Evolutionary conservation across 2,113 vertebrate genomes (phyloP).

Genomic region (Rhombomys opimus): DNA sequence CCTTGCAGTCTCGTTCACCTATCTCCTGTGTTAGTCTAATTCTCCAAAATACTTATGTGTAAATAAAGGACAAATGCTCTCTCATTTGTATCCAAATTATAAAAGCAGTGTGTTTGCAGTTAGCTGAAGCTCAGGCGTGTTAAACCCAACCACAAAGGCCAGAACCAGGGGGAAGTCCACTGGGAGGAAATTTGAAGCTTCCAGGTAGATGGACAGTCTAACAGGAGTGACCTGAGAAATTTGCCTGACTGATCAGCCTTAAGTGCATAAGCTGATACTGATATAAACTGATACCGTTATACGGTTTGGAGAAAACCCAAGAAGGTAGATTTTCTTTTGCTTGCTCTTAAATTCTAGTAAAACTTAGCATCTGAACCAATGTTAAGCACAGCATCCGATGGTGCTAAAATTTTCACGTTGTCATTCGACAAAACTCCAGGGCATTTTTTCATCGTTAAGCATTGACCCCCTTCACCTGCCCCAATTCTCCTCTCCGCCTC

Average conservation of each 20-base stretch:
- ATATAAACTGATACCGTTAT: not conserved
- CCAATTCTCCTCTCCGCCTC: not conserved
- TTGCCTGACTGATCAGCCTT: not conserved
- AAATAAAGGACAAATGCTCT: not conserved
- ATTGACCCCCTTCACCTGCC: too few relatives aligned
- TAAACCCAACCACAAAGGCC: not conserved
- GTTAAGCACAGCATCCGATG: not conserved
- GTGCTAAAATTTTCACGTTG: not conserved
- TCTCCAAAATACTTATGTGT: not conserved
- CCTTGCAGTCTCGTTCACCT: not conserved
- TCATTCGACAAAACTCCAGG: not conserved
- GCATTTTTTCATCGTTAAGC: not conserved
- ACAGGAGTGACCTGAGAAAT: not conserved
- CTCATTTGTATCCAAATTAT: not conserved
- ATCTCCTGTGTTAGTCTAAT: not conserved
- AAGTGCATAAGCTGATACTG: not conserved
- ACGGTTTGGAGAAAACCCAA: not conserved
- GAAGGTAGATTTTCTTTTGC: not conserved
- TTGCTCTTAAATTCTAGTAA: not conserved
- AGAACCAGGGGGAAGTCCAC: not conserved
- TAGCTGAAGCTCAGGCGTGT: not conserved
- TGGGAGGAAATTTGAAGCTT: not conserved
- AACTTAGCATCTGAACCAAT: not conserved
- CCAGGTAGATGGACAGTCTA: not conserved
- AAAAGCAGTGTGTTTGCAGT: not conserved